These are phyloP conservation scores for Drosophila antonietae DNA, from an alignment of 2,888 invertebrate species.

Conservation along the genomic window DNA sequence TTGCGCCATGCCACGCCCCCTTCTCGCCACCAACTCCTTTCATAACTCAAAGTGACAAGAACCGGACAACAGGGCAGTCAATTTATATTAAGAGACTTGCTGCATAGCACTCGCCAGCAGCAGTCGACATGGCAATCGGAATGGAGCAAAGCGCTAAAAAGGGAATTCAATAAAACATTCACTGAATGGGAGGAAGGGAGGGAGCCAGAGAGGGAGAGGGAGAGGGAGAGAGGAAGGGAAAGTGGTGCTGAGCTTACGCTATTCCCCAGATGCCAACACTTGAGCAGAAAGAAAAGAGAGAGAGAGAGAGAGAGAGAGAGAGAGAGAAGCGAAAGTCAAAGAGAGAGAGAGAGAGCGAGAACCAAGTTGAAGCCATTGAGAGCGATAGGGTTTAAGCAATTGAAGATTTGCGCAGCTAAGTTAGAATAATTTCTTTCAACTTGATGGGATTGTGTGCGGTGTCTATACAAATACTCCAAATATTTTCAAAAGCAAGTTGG, in stretches of 20 bases:
- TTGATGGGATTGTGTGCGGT: conserved; percentile 20
- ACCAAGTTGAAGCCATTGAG: not conserved
- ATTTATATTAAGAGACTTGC: conserved; percentile 63
- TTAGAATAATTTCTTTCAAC: conserved; percentile 70
- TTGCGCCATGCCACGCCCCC: conserved; percentile 8
- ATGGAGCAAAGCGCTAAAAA: conserved; percentile 44
- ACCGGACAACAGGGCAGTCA: conserved; percentile 48
- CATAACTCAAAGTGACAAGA: conserved; percentile 70
- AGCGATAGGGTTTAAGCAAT: conserved; percentile 36
- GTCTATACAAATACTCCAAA: conserved; percentile 32
- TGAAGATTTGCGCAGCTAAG: conserved; percentile 57
- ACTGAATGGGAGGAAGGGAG: conserved; percentile 7
- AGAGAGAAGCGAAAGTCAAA: no score
- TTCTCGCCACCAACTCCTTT: conserved; percentile 32
- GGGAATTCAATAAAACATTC: conserved; percentile 66
- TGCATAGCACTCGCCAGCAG: conserved; percentile 17
- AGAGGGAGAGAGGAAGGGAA: not conserved
- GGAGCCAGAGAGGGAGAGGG: not conserved
- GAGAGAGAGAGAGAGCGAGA: not conserved
- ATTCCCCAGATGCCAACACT: conserved; percentile 63
- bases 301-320: no score
- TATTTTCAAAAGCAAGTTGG: conserved; percentile 28
- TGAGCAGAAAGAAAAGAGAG: conserved; percentile 22
- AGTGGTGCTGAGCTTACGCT: conserved; percentile 11
- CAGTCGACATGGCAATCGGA: conserved; percentile 44